Evolutionary conservation across 2,113 vertebrate genomes (phyloP).

Genomic region (Salvelinus alpinus): DNA sequence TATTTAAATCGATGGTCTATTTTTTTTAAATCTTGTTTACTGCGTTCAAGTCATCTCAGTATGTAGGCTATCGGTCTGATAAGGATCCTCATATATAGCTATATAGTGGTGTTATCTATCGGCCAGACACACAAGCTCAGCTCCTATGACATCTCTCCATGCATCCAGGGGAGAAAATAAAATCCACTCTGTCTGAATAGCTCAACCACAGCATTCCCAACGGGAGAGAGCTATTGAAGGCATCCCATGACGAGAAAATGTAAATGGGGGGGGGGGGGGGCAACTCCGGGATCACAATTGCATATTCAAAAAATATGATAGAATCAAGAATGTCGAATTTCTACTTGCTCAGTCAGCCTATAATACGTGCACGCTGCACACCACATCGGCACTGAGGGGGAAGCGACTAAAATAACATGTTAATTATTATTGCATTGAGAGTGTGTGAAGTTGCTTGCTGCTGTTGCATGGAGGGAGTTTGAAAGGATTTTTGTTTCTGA

Average conservation of each 20-base stretch:
- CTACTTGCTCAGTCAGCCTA: background rate
- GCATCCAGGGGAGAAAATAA: constrained; percentile 78
- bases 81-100: constrained; percentile 66
- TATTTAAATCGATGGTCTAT: background rate
- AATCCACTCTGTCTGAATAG: constrained; percentile 81
- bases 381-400: background rate
- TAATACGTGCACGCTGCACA: background rate
- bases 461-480: background rate
- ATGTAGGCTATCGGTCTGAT: constrained; percentile 58
- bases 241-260: constrained; percentile 59
- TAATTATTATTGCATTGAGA: background rate
- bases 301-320: background rate
- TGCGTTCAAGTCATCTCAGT: constrained; percentile 70
- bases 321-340: background rate
- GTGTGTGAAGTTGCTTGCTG: background rate
- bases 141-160: constrained; percentile 79
- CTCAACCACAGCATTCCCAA: constrained; percentile 81
- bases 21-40: constrained; percentile 17
- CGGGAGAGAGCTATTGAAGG: constrained; percentile 69
- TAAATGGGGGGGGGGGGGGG: background rate
- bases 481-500: background rate
- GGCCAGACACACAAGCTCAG: constrained; percentile 74
- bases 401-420: constrained; percentile 1
- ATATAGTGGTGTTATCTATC: constrained; percentile 68
- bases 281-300: background rate